Base-by-base conservation (phyloP, 1,140 invertebrate genomes). In the Sycophila sp. region DNA sequence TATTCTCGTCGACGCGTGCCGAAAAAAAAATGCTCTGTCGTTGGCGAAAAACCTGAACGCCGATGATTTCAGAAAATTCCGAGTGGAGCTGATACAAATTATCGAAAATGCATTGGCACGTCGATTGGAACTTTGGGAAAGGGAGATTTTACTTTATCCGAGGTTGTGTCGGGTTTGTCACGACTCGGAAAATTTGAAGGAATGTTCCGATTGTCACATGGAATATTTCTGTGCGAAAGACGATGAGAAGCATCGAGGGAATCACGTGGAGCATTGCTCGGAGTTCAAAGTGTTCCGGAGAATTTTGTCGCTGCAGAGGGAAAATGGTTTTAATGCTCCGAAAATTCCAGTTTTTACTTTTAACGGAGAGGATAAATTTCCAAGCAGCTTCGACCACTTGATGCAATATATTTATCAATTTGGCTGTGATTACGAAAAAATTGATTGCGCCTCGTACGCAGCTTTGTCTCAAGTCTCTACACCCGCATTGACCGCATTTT, bases 91-190 rank as follows among this genome's bases (percentile, higher is more conserved):
- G 73, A 88, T 92, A 38, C 83, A 87, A 0, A 86, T 88, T 2
- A 86, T 90, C 53, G 89, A 91, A 73, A 85, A 87, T 47, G 81
- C 84, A 2, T 77, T 92, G 4, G 87, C 88, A 40, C 86, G 91
- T 36, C 76, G 80, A 6, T 74, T 93, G 24, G 82, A 88, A 11
- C 85, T 90, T 0, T 92, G 89, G 83, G 92, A 93, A 75, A 88
- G 88, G 59, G 92, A 93, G 74, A 87, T 90, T 0, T 77, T 93
- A 4, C 79, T 93, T 2, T 93, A 92, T 75, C 91, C 91, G 0
- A 84, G 88, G 24, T 82, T 91, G 2, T 93, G 92, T 75, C 77
- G 81, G 4, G 79, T 85, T 2, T 88, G 87, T 45, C 72, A 77
- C 1, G 76, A 73, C 59, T 81, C 88, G 10, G 86, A 90, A 55